phyloP scores from a whole-genome alignment of 2,888 invertebrate genomes.

The Hymenopus coronatus region DNA sequence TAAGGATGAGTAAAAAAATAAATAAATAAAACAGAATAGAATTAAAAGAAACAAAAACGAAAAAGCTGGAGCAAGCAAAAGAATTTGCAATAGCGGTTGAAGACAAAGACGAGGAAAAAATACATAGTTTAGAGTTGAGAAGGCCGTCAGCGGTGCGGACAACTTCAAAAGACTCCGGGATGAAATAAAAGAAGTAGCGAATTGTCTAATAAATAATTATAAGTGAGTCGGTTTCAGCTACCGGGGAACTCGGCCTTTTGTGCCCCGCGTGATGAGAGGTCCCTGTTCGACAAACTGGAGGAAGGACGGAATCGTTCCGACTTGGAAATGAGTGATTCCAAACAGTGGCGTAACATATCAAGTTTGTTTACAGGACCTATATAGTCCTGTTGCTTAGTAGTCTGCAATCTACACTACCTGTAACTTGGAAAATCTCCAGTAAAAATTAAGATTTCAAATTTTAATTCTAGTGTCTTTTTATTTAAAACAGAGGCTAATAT shows the following conservation, averaged over 20 bases:
- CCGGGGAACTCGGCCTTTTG: conserved; percentile 4
- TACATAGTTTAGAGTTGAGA: conserved; percentile 18
- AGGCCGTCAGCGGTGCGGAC: conserved; percentile 1
- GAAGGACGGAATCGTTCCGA: not conserved
- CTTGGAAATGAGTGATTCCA: not conserved
- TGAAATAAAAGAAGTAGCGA: conserved; percentile 8
- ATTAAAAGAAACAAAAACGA: not conserved
- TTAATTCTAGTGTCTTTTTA: no score
- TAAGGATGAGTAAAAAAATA: not conserved
- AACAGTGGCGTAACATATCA: not conserved
- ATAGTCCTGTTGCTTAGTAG: no score
- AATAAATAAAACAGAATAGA: conserved; percentile 1
- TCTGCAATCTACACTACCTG: no score
- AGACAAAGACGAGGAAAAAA: conserved; percentile 19
- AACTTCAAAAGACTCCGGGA: not conserved
- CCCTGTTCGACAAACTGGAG: not conserved
- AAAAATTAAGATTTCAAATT: no score
- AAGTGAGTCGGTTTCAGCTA: conserved; percentile 8
- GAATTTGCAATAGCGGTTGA: conserved; percentile 22
- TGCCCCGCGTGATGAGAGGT: not conserved
- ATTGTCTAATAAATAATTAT: conserved; percentile 22
- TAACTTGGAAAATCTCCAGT: no score
- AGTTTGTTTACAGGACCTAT: no score
- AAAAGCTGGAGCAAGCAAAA: conserved; percentile 14
- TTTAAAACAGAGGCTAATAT: no score